These are phyloP conservation scores for Urechis unicinctus DNA, from an alignment of 2,888 invertebrate species.

Conservation along the genomic window DNA sequence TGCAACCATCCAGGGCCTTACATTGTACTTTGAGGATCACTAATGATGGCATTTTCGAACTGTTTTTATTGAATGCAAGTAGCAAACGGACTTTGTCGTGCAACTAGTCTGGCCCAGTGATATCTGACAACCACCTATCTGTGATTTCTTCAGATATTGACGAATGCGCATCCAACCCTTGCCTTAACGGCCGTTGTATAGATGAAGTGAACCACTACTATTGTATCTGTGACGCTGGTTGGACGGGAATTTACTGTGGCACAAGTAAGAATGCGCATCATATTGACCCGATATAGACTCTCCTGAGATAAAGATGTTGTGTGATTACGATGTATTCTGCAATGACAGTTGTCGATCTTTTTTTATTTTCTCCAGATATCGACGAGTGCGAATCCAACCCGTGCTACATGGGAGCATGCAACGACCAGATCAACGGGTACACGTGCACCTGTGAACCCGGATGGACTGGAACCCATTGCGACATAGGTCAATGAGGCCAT, in stretches of 20 bases:
- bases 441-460: constrained; percentile 12
- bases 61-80: no score
- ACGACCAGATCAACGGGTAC: constrained; percentile 6
- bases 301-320: not conserved
- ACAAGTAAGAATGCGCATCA: constrained; percentile 8
- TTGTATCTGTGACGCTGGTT: constrained; percentile 6
- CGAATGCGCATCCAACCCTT: constrained; percentile 13
- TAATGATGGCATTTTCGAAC: no score
- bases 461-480: constrained; percentile 68
- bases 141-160: constrained; percentile 14
- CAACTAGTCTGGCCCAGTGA: no score
- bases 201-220: constrained; percentile 8
- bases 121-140: no score
- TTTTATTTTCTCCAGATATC: constrained; percentile 7
- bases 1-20: no score
- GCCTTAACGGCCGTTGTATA: constrained; percentile 7
- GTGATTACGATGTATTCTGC: no score
- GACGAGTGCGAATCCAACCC: constrained; percentile 15
- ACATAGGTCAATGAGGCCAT: constrained; percentile 9
- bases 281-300: no score
- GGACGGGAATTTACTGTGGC: constrained; percentile 5
- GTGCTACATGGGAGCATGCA: constrained; percentile 12
- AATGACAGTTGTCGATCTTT: not conserved
- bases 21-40: no score
- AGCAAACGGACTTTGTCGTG: no score